phyloP scores from a whole-genome alignment of 2,113 vertebrate species.

The Cranoglanis bouderius region DNA sequence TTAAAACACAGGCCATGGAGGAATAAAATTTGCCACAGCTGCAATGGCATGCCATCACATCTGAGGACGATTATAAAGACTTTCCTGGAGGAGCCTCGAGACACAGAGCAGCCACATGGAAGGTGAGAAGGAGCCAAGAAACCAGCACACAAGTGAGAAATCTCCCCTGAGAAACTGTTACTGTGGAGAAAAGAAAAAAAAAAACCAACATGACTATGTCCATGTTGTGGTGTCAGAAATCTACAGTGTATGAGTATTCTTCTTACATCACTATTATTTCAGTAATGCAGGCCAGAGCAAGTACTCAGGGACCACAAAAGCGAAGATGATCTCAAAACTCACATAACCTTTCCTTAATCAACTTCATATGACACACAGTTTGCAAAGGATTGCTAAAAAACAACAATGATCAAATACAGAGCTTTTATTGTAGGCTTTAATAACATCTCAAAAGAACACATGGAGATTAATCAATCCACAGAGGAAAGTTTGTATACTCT shows the following conservation, averaged over 20 bases:
- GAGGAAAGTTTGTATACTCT: background rate
- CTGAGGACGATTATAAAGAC: slow-evolving; percentile 55
- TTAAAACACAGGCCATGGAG: background rate
- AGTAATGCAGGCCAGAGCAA: slow-evolving; percentile 9
- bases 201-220: background rate
- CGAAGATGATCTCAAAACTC: slow-evolving; percentile 25
- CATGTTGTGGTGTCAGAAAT: background rate
- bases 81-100: slow-evolving; percentile 46
- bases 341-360: slow-evolving; percentile 18
- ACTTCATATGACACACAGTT: slow-evolving; percentile 24
- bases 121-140: slow-evolving; percentile 43
- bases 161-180: slow-evolving; percentile 7
- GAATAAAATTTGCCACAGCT: slow-evolving; percentile 33
- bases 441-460: background rate
- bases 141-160: slow-evolving; percentile 40
- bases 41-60: slow-evolving; percentile 57
- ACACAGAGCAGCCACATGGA: slow-evolving; percentile 37
- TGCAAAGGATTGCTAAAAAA: background rate
- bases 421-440: background rate
- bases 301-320: slow-evolving; percentile 1
- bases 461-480: background rate
- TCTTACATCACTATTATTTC: slow-evolving; percentile 14
- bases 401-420: background rate
- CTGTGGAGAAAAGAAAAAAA: background rate
- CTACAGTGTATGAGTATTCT: background rate